Percentiles rank a stretch among this genome's conserved stretches.
These are phyloP conservation scores for Dasypus novemcinctus DNA, from an alignment of 2,113 vertebrate species.

Conservation along the genomic window DNA sequence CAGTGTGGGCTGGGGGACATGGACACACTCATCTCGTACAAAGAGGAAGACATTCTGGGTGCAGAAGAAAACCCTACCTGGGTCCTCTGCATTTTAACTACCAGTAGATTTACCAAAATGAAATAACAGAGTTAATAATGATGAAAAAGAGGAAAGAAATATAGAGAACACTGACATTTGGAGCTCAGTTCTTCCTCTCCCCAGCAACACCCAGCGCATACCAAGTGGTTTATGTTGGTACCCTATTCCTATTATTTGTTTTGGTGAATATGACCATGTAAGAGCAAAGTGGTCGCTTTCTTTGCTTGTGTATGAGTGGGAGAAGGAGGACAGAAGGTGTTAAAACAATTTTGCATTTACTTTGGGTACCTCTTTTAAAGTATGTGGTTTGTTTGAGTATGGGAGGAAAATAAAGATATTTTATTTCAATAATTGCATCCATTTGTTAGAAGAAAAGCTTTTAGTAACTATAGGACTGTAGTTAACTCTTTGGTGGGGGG, in stretches of 20 bases:
- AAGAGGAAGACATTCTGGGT: neutral
- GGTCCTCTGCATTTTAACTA: neutral
- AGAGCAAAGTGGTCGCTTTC: neutral
- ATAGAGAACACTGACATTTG: neutral
- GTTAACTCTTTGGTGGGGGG: neutral
- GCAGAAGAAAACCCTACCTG: neutral
- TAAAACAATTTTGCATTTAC: neutral
- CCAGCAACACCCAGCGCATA: neutral
- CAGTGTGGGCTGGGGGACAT: neutral
- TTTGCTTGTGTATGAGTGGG: neutral
- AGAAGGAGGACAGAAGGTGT: neutral
- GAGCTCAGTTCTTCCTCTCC: neutral
- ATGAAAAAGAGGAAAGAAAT: neutral
- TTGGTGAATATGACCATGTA: neutral
- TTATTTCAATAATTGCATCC: neutral
- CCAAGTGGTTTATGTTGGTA: neutral
- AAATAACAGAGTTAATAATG: neutral
- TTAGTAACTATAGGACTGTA: neutral
- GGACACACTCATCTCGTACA: neutral
- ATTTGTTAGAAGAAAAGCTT: neutral
- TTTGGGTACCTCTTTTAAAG: neutral
- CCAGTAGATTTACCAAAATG: neutral
- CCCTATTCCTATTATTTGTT: neutral
- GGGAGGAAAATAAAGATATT: neutral
- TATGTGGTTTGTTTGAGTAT: neutral